A percentile compares a stretch with the other conserved stretches of the same genome.
Evolutionary conservation across 2,888 invertebrate species (phyloP).

Genomic region (Mesorhabditis spiculigera): DNA sequence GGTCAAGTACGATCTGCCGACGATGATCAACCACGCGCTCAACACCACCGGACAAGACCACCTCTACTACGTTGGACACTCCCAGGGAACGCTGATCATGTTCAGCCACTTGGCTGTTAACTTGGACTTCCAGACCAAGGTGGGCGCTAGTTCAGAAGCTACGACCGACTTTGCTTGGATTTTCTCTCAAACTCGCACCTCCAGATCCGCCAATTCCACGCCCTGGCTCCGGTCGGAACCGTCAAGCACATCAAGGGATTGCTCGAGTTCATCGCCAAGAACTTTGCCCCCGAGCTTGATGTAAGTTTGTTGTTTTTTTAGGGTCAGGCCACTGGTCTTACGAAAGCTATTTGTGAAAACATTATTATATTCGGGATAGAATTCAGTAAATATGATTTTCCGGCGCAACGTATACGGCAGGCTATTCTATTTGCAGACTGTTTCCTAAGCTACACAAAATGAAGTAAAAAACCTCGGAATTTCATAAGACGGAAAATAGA

Average conservation of each 20-base stretch:
- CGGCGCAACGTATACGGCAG: no score
- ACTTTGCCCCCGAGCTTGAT: constrained; percentile 15
- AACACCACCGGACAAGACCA: constrained; percentile 66
- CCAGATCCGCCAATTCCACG: constrained; percentile 54
- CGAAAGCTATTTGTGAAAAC: no score
- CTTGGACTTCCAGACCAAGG: constrained; percentile 32
- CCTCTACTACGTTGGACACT: constrained; percentile 81
- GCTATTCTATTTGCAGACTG: no score
- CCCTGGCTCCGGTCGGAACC: constrained; percentile 52
- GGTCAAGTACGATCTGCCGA: constrained; percentile 79
- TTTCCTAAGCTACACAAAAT: no score
- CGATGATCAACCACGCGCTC: constrained; percentile 71
- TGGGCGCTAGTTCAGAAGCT: constrained; percentile 9
- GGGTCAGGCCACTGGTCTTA: no score
- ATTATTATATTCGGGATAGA: no score
- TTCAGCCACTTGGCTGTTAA: constrained; percentile 42
- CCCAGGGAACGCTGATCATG: constrained; percentile 66
- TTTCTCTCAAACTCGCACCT: not conserved
- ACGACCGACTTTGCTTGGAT: no score
- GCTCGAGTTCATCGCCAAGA: constrained; percentile 33
- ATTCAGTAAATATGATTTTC: no score
- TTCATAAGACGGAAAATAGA: no score
- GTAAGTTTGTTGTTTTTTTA: no score
- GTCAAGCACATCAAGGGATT: constrained; percentile 58
- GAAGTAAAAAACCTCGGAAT: no score